Percentiles rank a stretch among this genome's conserved stretches.
phyloP scores from a whole-genome alignment of 2,888 invertebrate species.

The Drosophila glabriapex region DNA sequence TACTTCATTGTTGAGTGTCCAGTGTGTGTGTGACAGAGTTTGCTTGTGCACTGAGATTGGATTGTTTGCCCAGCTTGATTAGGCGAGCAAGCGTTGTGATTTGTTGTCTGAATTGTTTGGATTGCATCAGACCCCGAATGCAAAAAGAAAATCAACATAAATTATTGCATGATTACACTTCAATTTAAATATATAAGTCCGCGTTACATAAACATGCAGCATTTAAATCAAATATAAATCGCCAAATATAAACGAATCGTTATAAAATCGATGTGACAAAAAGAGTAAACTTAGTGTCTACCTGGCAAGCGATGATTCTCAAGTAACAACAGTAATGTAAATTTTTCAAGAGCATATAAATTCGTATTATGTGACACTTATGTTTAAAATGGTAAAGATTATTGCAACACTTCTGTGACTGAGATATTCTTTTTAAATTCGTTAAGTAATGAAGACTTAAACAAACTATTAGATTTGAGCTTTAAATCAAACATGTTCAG shows the following conservation, averaged over 20 bases:
- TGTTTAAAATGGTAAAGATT: background rate
- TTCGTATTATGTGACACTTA: background rate
- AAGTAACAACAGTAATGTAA: too few relatives aligned
- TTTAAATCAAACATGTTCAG: background rate
- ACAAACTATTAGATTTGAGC: background rate
- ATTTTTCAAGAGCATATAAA: background rate
- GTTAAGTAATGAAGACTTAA: background rate
- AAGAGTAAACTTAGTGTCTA: background rate
- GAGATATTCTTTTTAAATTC: background rate
- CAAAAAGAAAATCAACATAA: background rate
- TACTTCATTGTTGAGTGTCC: constrained; percentile 61
- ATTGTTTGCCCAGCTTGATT: constrained; percentile 60
- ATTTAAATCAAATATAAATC: background rate
- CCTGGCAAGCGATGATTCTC: background rate
- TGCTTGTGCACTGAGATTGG: constrained; percentile 37
- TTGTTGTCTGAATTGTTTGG: constrained; percentile 45
- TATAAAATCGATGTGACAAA: background rate
- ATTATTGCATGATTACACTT: background rate
- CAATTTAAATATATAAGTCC: background rate
- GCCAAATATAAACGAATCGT: background rate
- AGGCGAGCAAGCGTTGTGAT: constrained; percentile 53
- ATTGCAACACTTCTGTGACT: background rate
- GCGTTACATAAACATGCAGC: too few relatives aligned
- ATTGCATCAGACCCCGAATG: background rate
- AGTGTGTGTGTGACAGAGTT: constrained; percentile 8